These are phyloP conservation scores for Etheostoma nigrum DNA, from an alignment of 2,797 vertebrate species.

Conservation along the genomic window DNA sequence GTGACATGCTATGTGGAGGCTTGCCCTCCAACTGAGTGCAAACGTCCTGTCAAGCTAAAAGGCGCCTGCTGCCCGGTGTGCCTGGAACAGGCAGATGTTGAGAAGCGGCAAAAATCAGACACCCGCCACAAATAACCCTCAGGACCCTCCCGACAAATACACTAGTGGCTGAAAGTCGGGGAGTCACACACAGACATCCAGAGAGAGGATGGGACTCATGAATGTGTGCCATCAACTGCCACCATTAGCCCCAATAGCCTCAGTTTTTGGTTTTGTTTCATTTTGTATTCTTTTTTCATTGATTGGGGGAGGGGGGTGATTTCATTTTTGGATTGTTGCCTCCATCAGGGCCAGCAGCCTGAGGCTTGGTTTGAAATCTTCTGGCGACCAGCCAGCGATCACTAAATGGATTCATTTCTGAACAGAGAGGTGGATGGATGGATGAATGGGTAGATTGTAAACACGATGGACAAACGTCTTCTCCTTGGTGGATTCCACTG, in stretches of 20 bases:
- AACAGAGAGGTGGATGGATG: slow-evolving; percentile 44
- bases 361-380: slow-evolving; percentile 60
- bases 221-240: slow-evolving; percentile 60
- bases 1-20: slow-evolving; percentile 95
- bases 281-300: slow-evolving; percentile 50
- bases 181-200: slow-evolving; percentile 54
- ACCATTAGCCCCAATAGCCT: slow-evolving; percentile 69
- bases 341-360: slow-evolving; percentile 57
- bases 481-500: slow-evolving; percentile 49
- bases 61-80: slow-evolving; percentile 93
- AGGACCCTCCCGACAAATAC: slow-evolving; percentile 69
- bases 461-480: slow-evolving; percentile 61
- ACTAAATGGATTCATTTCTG: slow-evolving; percentile 70
- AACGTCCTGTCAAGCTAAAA: slow-evolving; percentile 85
- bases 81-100: slow-evolving; percentile 59
- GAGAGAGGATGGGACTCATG: slow-evolving; percentile 70
- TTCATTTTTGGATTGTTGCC: slow-evolving; percentile 59
- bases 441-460: slow-evolving; percentile 55
- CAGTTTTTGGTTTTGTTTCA: slow-evolving; percentile 58
- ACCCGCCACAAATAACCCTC: slow-evolving; percentile 68
- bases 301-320: slow-evolving; percentile 40
- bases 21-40: slow-evolving; percentile 85
- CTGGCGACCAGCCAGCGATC: slow-evolving; percentile 67
- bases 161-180: slow-evolving; percentile 59
- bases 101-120: slow-evolving; percentile 32